Evolutionary conservation across 2,888 invertebrate species (phyloP).

Genomic region (Erebia palarica): DNA sequence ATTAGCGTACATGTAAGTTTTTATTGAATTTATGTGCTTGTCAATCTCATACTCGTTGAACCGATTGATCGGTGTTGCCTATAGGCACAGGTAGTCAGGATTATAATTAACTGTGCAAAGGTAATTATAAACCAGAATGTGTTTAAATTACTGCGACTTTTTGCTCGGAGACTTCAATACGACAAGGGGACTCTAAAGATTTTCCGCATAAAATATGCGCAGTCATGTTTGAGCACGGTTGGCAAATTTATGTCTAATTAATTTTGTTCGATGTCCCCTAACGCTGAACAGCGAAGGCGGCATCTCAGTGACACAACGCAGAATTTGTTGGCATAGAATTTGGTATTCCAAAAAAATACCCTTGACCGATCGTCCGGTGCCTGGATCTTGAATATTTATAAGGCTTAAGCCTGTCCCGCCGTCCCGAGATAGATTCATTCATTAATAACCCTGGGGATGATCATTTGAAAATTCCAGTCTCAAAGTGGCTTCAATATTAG

Average conservation of each 20-base stretch:
- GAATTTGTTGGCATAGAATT: neutral
- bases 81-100: neutral
- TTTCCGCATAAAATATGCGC: slow-evolving; percentile 29
- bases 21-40: slow-evolving; percentile 15
- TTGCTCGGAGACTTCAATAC: slow-evolving; percentile 2
- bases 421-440: slow-evolving; percentile 19
- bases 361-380: slow-evolving; percentile 50
- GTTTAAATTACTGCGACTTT: neutral
- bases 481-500: slow-evolving; percentile 8
- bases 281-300: slow-evolving; percentile 15
- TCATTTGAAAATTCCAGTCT: slow-evolving; percentile 14
- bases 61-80: slow-evolving; percentile 9
- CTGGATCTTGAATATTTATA: slow-evolving; percentile 67
- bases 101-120: neutral
- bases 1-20: slow-evolving; percentile 2
- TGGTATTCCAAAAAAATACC: slow-evolving; percentile 48
- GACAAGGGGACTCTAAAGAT: neutral
- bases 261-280: slow-evolving; percentile 30
- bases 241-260: slow-evolving; percentile 29
- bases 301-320: slow-evolving; percentile 21
- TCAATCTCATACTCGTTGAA: slow-evolving; percentile 15
- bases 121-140: slow-evolving; percentile 5
- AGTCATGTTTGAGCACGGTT: slow-evolving; percentile 33
- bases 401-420: slow-evolving; percentile 35
- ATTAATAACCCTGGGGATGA: slow-evolving; percentile 21